phyloP scores from a whole-genome alignment of 1,140 invertebrate species.

The Drosophila ohnishii region DNA sequence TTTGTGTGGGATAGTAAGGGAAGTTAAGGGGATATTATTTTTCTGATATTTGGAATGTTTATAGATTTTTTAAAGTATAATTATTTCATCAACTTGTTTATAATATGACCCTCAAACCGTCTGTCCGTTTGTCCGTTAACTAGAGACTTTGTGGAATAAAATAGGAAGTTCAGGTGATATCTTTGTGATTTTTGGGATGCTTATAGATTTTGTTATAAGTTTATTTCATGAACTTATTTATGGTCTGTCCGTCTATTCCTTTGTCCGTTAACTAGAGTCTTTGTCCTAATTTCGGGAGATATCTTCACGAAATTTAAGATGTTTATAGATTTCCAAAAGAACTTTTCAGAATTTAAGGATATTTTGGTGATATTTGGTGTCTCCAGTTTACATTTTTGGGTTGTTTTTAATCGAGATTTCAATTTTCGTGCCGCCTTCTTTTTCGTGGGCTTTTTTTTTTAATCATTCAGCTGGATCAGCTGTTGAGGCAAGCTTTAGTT shows the following conservation, averaged over 20 bases:
- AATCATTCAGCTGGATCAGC: slow-evolving; percentile 32
- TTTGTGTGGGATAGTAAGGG: neutral
- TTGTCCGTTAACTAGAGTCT: neutral
- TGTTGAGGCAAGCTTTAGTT: slow-evolving; percentile 26
- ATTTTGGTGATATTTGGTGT: no score
- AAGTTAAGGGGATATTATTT: neutral
- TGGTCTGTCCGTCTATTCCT: neutral
- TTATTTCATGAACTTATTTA: neutral
- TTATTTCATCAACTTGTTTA: neutral
- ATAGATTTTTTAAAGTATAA: neutral
- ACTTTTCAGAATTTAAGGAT: no score
- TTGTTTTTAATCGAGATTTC: slow-evolving; percentile 4
- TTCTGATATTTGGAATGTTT: neutral
- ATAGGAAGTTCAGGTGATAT: neutral
- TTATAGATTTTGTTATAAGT: neutral
- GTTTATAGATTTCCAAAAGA: neutral
- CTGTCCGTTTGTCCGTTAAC: neutral
- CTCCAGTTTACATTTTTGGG: neutral
- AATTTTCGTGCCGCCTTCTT: neutral
- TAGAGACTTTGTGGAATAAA: neutral
- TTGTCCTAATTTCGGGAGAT: no score
- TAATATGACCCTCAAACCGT: neutral
- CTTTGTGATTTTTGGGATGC: no score
- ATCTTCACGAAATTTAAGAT: no score
- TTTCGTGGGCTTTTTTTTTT: neutral